Conservation (phyloP, 2,888 invertebrate species). For the Eilema depressum region DNA sequence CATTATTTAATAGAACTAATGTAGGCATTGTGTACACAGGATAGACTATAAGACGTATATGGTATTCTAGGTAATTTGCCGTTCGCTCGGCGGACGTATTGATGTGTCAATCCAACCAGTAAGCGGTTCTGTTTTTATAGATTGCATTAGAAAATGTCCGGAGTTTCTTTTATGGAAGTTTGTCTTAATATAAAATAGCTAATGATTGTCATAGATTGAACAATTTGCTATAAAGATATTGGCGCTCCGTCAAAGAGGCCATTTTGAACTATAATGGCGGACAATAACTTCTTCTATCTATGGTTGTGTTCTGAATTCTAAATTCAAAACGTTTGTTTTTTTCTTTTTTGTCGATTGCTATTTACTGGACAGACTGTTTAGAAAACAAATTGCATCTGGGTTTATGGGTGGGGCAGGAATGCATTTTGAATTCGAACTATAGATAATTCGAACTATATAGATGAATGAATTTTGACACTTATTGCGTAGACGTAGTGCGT, state of each 20-base stretch:
- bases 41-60: conserved; percentile 27
- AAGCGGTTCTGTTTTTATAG: conserved; percentile 19
- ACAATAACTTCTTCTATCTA: conserved; percentile 16
- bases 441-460: too few relatives aligned
- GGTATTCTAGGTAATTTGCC: conserved; percentile 45
- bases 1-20: neutral
- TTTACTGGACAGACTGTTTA: too few relatives aligned
- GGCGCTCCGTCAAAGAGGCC: neutral
- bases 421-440: too few relatives aligned
- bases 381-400: too few relatives aligned
- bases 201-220: conserved; percentile 10
- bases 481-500: too few relatives aligned
- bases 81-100: conserved; percentile 25
- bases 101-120: conserved; percentile 34
- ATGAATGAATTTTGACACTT: too few relatives aligned
- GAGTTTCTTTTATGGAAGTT: conserved; percentile 2
- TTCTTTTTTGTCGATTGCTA: neutral
- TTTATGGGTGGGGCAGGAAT: too few relatives aligned
- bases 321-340: neutral
- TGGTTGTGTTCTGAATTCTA: neutral
- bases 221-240: conserved; percentile 3
- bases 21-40: conserved; percentile 1
- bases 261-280: neutral
- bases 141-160: conserved; percentile 9
- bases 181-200: neutral